Evolutionary conservation across 2,888 invertebrate species (phyloP).

Genomic region (Nasonia oneida): DNA sequence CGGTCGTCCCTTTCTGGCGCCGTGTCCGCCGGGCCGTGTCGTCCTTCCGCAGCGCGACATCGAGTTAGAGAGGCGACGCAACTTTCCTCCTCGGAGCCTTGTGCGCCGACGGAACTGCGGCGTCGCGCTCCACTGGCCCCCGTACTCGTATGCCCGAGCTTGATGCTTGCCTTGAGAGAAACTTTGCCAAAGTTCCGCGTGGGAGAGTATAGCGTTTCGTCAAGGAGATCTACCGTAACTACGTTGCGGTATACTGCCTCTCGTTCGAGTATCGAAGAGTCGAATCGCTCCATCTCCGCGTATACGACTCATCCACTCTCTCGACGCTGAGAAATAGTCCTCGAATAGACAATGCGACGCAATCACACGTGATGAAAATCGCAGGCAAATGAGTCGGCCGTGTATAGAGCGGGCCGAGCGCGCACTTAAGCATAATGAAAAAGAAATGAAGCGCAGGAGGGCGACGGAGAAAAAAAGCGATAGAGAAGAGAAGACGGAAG

Average conservation of each 20-base stretch:
- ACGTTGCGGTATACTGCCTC: neutral
- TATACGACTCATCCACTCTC: neutral
- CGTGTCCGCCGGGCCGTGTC: neutral
- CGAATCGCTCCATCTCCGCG: neutral
- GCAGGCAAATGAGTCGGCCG: slow-evolving; percentile 58
- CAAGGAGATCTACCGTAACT: slow-evolving; percentile 2
- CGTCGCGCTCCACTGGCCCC: slow-evolving; percentile 18
- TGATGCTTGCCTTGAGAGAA: neutral
- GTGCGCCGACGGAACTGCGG: neutral
- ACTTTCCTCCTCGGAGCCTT: neutral
- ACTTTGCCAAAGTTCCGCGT: neutral
- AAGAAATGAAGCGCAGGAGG: slow-evolving; percentile 51
- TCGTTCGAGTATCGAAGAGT: neutral
- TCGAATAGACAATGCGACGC: slow-evolving; percentile 53
- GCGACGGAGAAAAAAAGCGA: slow-evolving; percentile 5
- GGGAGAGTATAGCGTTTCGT: neutral
- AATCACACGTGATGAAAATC: slow-evolving; percentile 53
- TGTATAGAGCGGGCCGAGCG: slow-evolving; percentile 27
- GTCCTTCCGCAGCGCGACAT: slow-evolving; percentile 64
- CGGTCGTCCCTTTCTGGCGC: slow-evolving; percentile 67
- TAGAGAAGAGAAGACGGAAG: slow-evolving; percentile 69
- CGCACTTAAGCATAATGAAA: slow-evolving; percentile 55
- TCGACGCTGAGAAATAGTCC: neutral
- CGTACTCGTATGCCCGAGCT: neutral
- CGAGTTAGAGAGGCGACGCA: slow-evolving; percentile 65